Evolutionary conservation across 2,888 invertebrate genomes (phyloP), one percentile per base, ranked within the genome.

Genomic region (Hyposoter dolosus): DNA sequence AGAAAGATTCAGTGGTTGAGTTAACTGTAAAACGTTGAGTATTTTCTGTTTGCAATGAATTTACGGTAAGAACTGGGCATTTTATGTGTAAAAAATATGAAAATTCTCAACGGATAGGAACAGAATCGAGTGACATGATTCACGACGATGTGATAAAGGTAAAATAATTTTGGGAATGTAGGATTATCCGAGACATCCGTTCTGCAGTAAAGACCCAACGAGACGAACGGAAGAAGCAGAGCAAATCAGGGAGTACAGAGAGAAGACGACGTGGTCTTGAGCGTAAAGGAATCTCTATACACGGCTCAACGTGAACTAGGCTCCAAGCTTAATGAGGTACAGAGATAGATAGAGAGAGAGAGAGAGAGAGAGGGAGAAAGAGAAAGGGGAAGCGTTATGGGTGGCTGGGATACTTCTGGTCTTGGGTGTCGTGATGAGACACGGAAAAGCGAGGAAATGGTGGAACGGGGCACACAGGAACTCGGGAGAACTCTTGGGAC

Each of bases 371-470:
- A 74, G 76, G 43, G 43, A 40, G 63, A 45, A 43, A 47, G 50
- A 28, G 69, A 75, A 60, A 63, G 84, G 66, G 56, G 66, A 56
- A 86, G 75, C 72, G 82, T 79, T 65, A 66, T 23, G 79, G 56
- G 53, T 68, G 63, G 56, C 71, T 23, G 66, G 76, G 71, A 71
- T 75, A 53, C 72, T 82, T 81, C 78, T 74, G 66, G 84, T 83
- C 78, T 85, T 76, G 85, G 85, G 86, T 80, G 84, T 87, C 84
- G 84, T 75, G 85, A 79, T 81, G 89, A 88, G 88, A 86, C 80
- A 83, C 82, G 84, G 85, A 81, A 86, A 80, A 87, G 74, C 81
- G 53, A 79, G 83, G 82, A 83, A 69, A 68, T 47, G 50, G n/a
- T 80, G 63, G 65, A 80, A 72, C 75, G 78, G 77, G 83, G 66